Percentiles rank a stretch among this genome's conserved stretches.
phyloP scores from a whole-genome alignment of 2,113 vertebrate species.

The Triplophysa rosa region DNA sequence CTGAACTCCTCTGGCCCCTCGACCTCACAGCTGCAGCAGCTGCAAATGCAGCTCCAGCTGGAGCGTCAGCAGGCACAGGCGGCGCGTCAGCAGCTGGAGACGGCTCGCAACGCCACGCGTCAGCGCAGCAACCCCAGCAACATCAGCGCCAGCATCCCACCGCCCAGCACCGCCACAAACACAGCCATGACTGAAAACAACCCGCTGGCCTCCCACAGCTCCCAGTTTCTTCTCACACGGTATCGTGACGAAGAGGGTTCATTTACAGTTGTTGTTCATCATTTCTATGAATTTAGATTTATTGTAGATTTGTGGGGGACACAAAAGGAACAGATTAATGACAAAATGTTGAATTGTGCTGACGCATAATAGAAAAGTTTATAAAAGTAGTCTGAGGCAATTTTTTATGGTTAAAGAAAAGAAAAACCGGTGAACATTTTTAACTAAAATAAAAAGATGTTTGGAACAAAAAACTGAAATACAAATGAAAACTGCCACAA shows the following conservation, averaged over 20 bases:
- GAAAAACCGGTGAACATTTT: no score
- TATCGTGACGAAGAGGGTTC: slow-evolving; percentile 50
- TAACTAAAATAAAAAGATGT: no score
- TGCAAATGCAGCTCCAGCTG: slow-evolving; percentile 98
- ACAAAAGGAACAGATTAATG: no score
- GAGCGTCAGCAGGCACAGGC: slow-evolving; percentile 97
- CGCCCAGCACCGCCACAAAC: slow-evolving; percentile 83
- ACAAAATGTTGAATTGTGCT: no score
- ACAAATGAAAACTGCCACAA: no score
- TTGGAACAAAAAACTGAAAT: no score
- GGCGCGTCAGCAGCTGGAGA: slow-evolving; percentile 93
- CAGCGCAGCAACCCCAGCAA: slow-evolving; percentile 88
- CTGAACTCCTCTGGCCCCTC: slow-evolving; percentile 97
- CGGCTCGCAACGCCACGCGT: slow-evolving; percentile 88
- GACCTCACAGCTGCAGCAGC: slow-evolving; percentile 95
- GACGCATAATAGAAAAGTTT: no score
- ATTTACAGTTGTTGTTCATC: no score
- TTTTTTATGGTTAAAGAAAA: no score
- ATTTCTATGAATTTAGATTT: no score
- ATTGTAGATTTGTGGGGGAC: background rate
- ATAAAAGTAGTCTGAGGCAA: no score
- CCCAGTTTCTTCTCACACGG: slow-evolving; percentile 97
- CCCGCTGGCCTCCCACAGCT: slow-evolving; percentile 85
- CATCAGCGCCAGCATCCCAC: slow-evolving; percentile 83
- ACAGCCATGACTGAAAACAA: slow-evolving; percentile 83